Base-by-base conservation (phyloP, 1,140 invertebrate genomes). In the Coboldia fuscipes region DNA sequence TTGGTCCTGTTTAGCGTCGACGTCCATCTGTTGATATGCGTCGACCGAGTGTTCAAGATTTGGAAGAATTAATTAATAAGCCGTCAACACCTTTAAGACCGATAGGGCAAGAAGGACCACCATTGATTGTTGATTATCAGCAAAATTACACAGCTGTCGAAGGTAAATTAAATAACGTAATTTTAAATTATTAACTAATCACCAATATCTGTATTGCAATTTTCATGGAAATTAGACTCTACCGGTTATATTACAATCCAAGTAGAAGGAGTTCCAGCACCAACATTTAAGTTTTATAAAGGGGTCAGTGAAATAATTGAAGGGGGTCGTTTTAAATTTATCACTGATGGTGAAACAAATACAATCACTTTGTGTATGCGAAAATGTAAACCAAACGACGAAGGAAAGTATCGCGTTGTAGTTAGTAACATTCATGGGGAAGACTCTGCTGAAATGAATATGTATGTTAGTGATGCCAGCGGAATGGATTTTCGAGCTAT, bases 401-500 rank as follows among this genome's bases (percentile, higher is more conserved):
- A 99, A 62, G 89, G 88, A 21, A 84, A 84, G 54, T 99, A 97
- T 61, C 88, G 81, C 51, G 69, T 96, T 45, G 73, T 86, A 34
- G 72, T 97, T 35, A 81, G 75, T 48, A 96, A 97, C 51, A 74
- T 76, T 35, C 80, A 94, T 49, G 93, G 93, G 37, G 82, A 88
- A 55, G 90, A 96, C 53, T 78, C 79, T 0, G 88, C 86, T 37
- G 88, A 93, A 51, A 90, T 90, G 69, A 78, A 79, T 46, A 66
- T 98, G 41, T 96, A 92, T 54, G 90, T 98, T 21, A 93, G 90
- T 44, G 89, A 89, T 70, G 73, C 89, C 39, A 85, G 82, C 60
- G 88, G 85, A 46, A 88, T 97, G 79, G 94, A 99, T 61, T 99
- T 97, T 76, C 75, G 94, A 62, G 72, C 89, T 39, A 84, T 96